Evolutionary conservation across 1,140 invertebrate species (phyloP), one percentile per base, ranked within the genome.

Genomic region (Littorina saxatilis): DNA sequence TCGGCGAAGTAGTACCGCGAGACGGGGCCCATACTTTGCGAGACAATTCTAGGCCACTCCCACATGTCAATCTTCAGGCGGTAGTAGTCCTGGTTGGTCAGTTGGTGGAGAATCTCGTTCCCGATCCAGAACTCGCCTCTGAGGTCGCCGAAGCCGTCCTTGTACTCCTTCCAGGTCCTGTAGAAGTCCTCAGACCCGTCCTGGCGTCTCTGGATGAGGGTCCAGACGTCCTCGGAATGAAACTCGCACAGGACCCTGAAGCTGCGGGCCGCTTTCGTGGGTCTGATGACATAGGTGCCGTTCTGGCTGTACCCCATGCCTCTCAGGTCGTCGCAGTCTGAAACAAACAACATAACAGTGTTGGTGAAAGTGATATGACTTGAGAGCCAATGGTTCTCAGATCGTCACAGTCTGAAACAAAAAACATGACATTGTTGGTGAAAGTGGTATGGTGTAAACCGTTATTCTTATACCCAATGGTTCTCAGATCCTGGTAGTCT

Each of bases 61-160:
- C 95, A 94, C 85, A 96, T 85, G 50, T 95, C 94, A 29, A 96
- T 93, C 55, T 94, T 87, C 66, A 96, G 86, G 75, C 94, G 94
- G 80, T 95, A 94, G 27, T 86, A 84, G 9, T 85, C 86, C 39
- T 88, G 82, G 50, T 88, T 87, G 4, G 92, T 93, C 70, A 93
- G 84, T 11, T 84, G 82, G 84, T 93, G 91, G 5, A 93, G 80
- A 58, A 90, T 81, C 35, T 93, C 92, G 75, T 93, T 92, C 29
- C 93, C 93, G 0, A 93, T 68, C 93, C 93, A 94, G 83, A 90
- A 92, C 63, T 93, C 91, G 82, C 96, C 95, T 29, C 94, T 95
- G 0, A 96, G 96, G 91, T 98, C 96, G 1, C 97, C 97, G 90
- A 99, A 99, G 20, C 97, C 97, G 86, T 97, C 96, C 91, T 98